Percentiles rank a stretch among this genome's conserved stretches.
These are phyloP conservation scores for Xiphophorus hellerii DNA, from an alignment of 2,113 vertebrate species.

Conservation along the genomic window DNA sequence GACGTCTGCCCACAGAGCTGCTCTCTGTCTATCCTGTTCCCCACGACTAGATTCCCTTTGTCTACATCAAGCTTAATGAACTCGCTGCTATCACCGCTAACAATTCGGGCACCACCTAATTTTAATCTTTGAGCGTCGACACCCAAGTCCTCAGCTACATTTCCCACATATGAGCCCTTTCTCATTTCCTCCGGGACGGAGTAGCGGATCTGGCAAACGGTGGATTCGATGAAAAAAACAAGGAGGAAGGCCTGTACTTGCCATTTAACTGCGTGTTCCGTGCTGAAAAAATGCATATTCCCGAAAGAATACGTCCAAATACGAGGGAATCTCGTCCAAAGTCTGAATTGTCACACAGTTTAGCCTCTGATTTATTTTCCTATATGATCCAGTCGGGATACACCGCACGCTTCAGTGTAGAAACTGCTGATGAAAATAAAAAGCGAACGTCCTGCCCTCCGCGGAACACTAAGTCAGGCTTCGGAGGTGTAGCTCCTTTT, in stretches of 20 bases:
- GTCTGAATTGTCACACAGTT: rapidly evolving
- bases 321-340: not conserved
- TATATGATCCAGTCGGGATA: conserved; percentile 9
- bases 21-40: conserved; percentile 83
- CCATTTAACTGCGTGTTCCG: conserved; percentile 20
- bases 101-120: conserved; percentile 71
- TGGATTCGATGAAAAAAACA: conserved; percentile 38
- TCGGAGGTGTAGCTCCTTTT: conserved; percentile 16
- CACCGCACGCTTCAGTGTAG: not conserved
- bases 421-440: not conserved
- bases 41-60: conserved; percentile 72
- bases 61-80: conserved; percentile 72
- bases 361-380: not conserved
- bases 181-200: conserved; percentile 80
- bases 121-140: conserved; percentile 71
- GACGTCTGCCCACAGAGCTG: conserved; percentile 74
- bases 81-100: conserved; percentile 69
- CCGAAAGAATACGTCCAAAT: not conserved
- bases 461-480: not conserved
- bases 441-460: conserved; percentile 2
- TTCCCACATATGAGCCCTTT: conserved; percentile 79
- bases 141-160: conserved; percentile 78
- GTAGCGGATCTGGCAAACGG: conserved; percentile 66
- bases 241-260: conserved; percentile 53
- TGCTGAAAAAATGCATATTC: conserved; percentile 15